Evolutionary conservation across 2,888 invertebrate species (phyloP).

Genomic region (Tipula confusa): DNA sequence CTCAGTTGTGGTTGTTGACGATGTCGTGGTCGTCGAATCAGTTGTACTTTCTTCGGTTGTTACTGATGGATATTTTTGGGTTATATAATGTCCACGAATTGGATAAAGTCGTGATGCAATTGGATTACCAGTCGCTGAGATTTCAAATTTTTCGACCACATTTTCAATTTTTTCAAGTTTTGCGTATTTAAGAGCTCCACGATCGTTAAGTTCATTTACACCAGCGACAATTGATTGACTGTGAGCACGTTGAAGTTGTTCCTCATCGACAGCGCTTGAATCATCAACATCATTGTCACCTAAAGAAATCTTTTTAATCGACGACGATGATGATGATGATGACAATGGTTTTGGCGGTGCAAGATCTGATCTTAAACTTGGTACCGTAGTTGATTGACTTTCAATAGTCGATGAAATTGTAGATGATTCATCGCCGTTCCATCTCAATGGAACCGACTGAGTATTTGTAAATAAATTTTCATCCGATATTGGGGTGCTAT

Average conservation of each 20-base stretch:
- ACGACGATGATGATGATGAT: no score
- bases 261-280: slow-evolving; percentile 53
- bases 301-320: background rate
- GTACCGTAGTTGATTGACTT: slow-evolving; percentile 34
- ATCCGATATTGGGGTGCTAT: slow-evolving; percentile 46
- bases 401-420: background rate
- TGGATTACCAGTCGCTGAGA: slow-evolving; percentile 30
- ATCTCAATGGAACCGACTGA: slow-evolving; percentile 51
- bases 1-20: slow-evolving; percentile 40
- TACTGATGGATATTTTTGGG: slow-evolving; percentile 33
- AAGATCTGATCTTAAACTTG: slow-evolving; percentile 37
- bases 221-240: slow-evolving; percentile 65
- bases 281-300: slow-evolving; percentile 31
- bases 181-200: slow-evolving; percentile 36
- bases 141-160: slow-evolving; percentile 34
- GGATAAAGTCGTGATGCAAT: slow-evolving; percentile 32
- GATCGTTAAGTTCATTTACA: slow-evolving; percentile 45
- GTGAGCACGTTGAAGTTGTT: slow-evolving; percentile 64
- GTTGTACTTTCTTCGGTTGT: slow-evolving; percentile 35
- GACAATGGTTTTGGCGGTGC: slow-evolving; percentile 38
- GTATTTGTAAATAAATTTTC: slow-evolving; percentile 47
- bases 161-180: slow-evolving; percentile 7
- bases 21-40: slow-evolving; percentile 42
- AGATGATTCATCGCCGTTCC: slow-evolving; percentile 47
- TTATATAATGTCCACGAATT: slow-evolving; percentile 35